Base-by-base conservation (phyloP, 2,797 vertebrate genomes). In the Neosalanx taihuensis region DNA sequence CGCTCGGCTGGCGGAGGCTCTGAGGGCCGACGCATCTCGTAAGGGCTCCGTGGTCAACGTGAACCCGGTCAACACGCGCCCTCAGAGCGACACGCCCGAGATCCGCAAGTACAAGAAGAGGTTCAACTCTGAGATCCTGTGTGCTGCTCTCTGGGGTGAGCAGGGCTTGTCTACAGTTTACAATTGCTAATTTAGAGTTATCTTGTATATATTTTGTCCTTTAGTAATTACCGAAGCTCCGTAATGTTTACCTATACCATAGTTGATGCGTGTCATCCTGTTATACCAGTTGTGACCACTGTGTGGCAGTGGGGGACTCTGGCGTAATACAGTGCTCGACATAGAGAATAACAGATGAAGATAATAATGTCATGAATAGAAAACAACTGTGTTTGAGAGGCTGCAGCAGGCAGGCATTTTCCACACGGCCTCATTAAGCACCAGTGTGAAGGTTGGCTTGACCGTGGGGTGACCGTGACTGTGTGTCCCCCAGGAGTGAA, bases 41-140 rank as follows among this genome's bases (percentile, higher is more conserved):
- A 99, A 99, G 73, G 97, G 97, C 84, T 99, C 97, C 0, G 97
- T 99, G 85, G 97, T 99, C 81, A 99, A 99, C 81, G 97, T 99
- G 64, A 99, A 99, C 82, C 97, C 97, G 0, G 97, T 97, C 0
- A 99, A 99, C 76, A 99, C 97, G 0, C 92, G 97, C 26, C 97
- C 97, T 13, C 97, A 98, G 90, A 99, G 96, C 1, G 96, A 99
- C 85, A 99, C 97, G 0, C 97, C 97, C 0, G 97, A 99, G 87
- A 99, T 99, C 70, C 96, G 97, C 81, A 99, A 99, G 87, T 99
- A 99, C 89, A 99, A 99, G 94, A 99, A 99, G 91, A 94, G 97
- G 84, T 99, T 99, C 91, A 99, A 99, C 89, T 98, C 97, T 0
- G 97, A 98, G 92, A 99, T 99, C 82, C 90, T 98, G 41, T 99